Conservation (phyloP, 2,113 vertebrate genomes). For the Oncorhynchus kisutch region DNA sequence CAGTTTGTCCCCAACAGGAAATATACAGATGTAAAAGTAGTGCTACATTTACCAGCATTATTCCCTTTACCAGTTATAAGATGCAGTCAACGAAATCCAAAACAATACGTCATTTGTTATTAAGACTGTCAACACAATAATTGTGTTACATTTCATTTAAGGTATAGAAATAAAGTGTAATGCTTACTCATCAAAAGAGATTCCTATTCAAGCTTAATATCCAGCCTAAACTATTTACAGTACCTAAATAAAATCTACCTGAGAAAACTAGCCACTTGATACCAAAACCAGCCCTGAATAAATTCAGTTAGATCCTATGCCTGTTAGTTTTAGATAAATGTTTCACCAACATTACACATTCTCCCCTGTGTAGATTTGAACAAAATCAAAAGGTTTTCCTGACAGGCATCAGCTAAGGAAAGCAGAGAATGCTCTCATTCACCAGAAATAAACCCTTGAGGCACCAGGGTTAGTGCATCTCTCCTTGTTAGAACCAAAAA, state of each 20-base stretch:
- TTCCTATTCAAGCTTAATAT: constrained; percentile 37
- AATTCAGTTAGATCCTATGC: neutral
- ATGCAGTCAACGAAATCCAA: too few species aligned
- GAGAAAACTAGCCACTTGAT: neutral
- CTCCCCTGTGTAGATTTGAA: neutral
- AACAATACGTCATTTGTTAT: too few species aligned
- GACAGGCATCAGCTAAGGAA: neutral
- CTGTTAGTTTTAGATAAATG: neutral
- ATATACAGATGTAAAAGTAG: too few species aligned
- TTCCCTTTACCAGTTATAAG: neutral
- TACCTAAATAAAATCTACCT: neutral
- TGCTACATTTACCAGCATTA: too few species aligned
- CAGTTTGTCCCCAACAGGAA: too few species aligned
- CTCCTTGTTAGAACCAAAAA: neutral
- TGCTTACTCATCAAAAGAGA: constrained; percentile 57
- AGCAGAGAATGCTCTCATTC: neutral
- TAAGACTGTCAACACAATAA: too few species aligned
- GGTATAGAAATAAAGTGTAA: too few species aligned
- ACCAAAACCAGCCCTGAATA: neutral
- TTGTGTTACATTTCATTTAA: too few species aligned
- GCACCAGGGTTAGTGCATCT: neutral
- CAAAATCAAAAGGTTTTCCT: neutral
- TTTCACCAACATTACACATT: neutral
- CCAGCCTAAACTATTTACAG: too few species aligned
- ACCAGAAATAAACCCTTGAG: neutral